Conservation (phyloP, 1,140 invertebrate genomes). For the Drosophila navojoa region DNA sequence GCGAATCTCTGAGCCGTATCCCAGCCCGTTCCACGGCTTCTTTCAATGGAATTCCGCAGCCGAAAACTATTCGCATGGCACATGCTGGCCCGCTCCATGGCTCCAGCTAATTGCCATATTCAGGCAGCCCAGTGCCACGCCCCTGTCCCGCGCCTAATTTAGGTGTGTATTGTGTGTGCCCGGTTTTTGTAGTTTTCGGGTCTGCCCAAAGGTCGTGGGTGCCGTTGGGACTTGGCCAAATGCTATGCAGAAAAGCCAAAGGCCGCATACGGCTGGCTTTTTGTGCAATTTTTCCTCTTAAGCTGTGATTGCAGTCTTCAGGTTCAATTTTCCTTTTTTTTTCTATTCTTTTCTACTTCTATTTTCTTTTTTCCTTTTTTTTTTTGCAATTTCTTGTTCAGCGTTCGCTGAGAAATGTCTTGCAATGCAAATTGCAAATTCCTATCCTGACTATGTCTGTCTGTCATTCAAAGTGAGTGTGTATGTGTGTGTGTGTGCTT, state of each 20-base stretch:
- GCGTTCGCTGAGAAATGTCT: constrained; percentile 2
- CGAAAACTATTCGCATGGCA: constrained; percentile 54
- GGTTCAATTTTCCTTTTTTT: not conserved
- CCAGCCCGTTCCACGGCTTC: not conserved
- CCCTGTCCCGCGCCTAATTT: no score
- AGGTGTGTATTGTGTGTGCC: not conserved
- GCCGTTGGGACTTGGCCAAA: constrained; percentile 1
- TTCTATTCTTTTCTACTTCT: no score
- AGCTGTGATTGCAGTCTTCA: constrained; percentile 36
- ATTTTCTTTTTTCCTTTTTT: not conserved
- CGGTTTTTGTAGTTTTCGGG: not conserved
- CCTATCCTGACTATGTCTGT: not conserved
- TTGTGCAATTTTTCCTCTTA: constrained; percentile 16
- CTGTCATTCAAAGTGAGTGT: not conserved
- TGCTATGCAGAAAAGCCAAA: constrained; percentile 11
- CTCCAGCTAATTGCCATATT: constrained; percentile 10
- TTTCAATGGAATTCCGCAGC: constrained; percentile 57
- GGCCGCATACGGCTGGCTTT: not conserved
- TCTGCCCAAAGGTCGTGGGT: not conserved
- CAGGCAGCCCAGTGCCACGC: not conserved
- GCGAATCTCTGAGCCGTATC: not conserved
- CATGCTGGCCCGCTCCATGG: not conserved
- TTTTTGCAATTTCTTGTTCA: constrained; percentile 10
- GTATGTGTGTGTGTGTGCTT: not conserved
- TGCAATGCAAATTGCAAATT: constrained; percentile 6